A percentile compares a stretch with the other conserved stretches of the same genome.
These are phyloP conservation scores for Pycnomerus fuliginosus DNA, from an alignment of 2,888 invertebrate genomes.

Conservation along the genomic window DNA sequence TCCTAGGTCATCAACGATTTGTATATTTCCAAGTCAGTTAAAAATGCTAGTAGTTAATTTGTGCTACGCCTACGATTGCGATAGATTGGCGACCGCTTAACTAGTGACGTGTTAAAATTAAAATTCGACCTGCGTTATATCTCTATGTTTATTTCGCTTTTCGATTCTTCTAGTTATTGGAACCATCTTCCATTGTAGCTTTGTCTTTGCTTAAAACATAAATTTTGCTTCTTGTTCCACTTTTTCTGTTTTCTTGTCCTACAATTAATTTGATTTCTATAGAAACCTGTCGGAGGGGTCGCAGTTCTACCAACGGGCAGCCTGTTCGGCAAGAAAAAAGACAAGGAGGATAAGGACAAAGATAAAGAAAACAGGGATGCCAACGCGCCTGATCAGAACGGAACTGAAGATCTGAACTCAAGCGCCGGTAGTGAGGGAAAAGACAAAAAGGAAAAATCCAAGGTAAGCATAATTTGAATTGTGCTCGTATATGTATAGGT, in stretches of 20 bases:
- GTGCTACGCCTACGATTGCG: too few relatives aligned
- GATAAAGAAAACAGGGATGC: constrained; percentile 57
- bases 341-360: constrained; percentile 58
- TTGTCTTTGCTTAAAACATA: constrained; percentile 22
- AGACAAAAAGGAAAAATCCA: constrained; percentile 55
- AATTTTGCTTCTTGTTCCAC: constrained; percentile 18
- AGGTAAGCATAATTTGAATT: constrained; percentile 50
- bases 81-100: too few relatives aligned
- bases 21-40: too few relatives aligned
- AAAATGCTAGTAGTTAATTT: too few relatives aligned
- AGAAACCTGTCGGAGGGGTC: constrained; percentile 84
- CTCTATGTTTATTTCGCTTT: too few relatives aligned
- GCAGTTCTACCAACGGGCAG: constrained; percentile 76
- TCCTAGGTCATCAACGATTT: too few relatives aligned
- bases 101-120: too few relatives aligned
- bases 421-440: constrained; percentile 46
- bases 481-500: too few relatives aligned
- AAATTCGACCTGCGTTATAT: too few relatives aligned
- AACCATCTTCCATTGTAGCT: constrained; percentile 11
- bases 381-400: constrained; percentile 49
- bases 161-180: too few relatives aligned
- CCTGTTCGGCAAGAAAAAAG: constrained; percentile 58
- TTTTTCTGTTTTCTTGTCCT: constrained; percentile 2
- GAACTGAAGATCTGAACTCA: constrained; percentile 44
- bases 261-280: constrained; percentile 3